A percentile compares a stretch with the other conserved stretches of the same genome.
These are phyloP conservation scores for Ennomos fuscantarius DNA, from an alignment of 2,888 invertebrate species.

Conservation along the genomic window DNA sequence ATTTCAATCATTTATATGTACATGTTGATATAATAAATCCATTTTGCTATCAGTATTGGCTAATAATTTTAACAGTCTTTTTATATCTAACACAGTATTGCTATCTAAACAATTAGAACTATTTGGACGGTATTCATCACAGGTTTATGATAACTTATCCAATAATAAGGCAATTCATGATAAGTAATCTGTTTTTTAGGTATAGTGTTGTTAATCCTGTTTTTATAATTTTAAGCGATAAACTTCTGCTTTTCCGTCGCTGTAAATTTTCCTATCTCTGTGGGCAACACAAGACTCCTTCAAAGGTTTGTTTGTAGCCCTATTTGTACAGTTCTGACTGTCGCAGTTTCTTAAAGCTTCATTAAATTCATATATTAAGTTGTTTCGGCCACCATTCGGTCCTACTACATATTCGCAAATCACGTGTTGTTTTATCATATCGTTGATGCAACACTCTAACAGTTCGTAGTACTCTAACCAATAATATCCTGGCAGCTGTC, in stretches of 20 bases:
- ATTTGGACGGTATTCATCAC: conserved; percentile 23
- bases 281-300: conserved; percentile 85
- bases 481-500: conserved; percentile 83
- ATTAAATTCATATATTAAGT: conserved; percentile 88
- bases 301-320: conserved; percentile 76
- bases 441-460: conserved; percentile 90
- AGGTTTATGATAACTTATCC: conserved; percentile 22
- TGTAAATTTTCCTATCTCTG: conserved; percentile 55
- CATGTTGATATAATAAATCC: conserved; percentile 26
- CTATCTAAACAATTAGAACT: conserved; percentile 9
- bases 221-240: conserved; percentile 25
- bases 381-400: conserved; percentile 91
- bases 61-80: conserved; percentile 29
- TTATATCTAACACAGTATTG: conserved; percentile 15
- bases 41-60: conserved; percentile 22
- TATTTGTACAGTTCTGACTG: conserved; percentile 76
- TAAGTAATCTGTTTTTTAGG: not conserved
- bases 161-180: conserved; percentile 14
- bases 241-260: conserved; percentile 35
- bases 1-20: conserved; percentile 27
- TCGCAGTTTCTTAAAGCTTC: conserved; percentile 86
- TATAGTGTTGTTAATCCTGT: conserved; percentile 3
- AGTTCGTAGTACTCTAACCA: conserved; percentile 90
- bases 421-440: conserved; percentile 82
- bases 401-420: conserved; percentile 90